phyloP scores from a whole-genome alignment of 2,113 vertebrate genomes.

The Anguilla japonica region DNA sequence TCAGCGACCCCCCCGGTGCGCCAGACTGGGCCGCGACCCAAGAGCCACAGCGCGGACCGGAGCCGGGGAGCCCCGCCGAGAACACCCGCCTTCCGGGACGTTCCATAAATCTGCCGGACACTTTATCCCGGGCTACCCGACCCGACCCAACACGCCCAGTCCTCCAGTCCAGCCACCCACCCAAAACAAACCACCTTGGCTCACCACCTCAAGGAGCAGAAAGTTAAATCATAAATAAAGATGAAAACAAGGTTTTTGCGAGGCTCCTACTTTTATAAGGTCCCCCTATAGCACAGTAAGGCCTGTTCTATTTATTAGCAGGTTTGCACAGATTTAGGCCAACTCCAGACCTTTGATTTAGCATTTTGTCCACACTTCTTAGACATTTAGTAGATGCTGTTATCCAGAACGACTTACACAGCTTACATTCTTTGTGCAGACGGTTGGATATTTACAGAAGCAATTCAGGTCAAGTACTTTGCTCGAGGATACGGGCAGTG shows the following conservation, averaged over 20 bases:
- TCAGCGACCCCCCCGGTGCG: not conserved
- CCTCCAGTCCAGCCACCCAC: no score
- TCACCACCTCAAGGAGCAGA: not conserved
- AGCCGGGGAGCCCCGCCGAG: not conserved
- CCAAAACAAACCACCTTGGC: not conserved
- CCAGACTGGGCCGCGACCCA: not conserved
- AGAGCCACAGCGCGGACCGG: not conserved
- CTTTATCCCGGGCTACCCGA: not conserved
- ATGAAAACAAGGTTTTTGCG: not conserved
- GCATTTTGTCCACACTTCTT: no score
- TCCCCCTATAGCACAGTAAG: constrained; percentile 44
- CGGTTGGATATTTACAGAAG: no score
- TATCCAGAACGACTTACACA: no score
- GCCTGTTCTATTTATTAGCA: constrained; percentile 27
- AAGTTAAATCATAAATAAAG: constrained; percentile 28
- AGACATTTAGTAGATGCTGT: no score
- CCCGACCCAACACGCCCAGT: not conserved
- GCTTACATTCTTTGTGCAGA: no score
- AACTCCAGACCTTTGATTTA: not conserved
- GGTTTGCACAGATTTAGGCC: constrained; percentile 10
- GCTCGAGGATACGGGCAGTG: no score
- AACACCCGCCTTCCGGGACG: not conserved
- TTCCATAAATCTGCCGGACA: not conserved
- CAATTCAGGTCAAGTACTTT: no score
- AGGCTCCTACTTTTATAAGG: constrained; percentile 34